These are phyloP conservation scores for Hydractinia echinata DNA, from an alignment of 30 jellyfish, hydroid and myxozoan genomes.

Conservation along the genomic window DNA sequence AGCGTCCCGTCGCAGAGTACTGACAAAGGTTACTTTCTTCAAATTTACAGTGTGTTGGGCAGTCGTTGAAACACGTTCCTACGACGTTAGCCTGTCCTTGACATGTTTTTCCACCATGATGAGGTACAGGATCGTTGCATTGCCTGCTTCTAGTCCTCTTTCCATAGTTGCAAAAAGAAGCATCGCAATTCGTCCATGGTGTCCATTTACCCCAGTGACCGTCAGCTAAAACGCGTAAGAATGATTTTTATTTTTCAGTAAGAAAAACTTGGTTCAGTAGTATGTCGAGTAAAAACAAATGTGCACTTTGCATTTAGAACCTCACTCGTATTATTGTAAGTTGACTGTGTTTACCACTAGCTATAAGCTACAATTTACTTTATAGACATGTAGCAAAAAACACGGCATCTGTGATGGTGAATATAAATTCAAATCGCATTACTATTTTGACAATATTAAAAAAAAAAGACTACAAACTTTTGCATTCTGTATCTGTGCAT, in stretches of 20 bases:
- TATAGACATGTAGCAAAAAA: too few species aligned
- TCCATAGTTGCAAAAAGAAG: not conserved
- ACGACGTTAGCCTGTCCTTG: not conserved
- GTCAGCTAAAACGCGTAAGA: not conserved
- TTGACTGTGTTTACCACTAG: too few species aligned
- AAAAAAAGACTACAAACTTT: conserved; percentile 17
- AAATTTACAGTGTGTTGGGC: not conserved
- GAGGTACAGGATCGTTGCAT: conserved; percentile 10
- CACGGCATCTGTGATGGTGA: too few species aligned
- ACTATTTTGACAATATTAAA: too few species aligned
- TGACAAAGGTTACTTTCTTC: not conserved
- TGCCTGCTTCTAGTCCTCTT: not conserved
- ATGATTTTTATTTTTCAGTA: too few species aligned
- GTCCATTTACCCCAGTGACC: conserved; percentile 17
- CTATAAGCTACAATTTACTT: too few species aligned
- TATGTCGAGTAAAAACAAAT: too few species aligned
- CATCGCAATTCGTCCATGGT: not conserved
- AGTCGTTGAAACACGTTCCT: not conserved
- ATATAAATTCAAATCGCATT: too few species aligned
- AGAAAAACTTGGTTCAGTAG: too few species aligned
- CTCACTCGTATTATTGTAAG: too few species aligned
- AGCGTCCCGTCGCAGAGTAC: not conserved
- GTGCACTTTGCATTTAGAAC: too few species aligned
- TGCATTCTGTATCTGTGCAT: conserved; percentile 51
- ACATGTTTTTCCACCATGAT: conserved; percentile 11